Evolutionary conservation across 2,113 vertebrate genomes (phyloP), one percentile per base, ranked within the genome.

Genomic region (Piprites chloris): DNA sequence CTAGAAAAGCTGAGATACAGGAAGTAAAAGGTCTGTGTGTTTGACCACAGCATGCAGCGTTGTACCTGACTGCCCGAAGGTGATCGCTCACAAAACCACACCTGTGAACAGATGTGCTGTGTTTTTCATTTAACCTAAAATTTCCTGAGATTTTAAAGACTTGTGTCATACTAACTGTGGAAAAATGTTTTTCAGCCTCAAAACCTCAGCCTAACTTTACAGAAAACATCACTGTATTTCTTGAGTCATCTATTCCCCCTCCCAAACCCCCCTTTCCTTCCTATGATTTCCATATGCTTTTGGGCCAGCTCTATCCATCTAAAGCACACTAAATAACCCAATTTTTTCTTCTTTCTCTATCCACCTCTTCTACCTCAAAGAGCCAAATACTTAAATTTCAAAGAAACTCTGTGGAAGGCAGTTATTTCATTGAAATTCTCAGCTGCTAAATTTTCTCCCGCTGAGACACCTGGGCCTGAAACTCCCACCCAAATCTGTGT

Each of bases 131-230:
- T 62, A 58, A 67, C 5, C 33, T 8, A 35, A 2, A 19, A 33
- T 49, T 83, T 76, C 35, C 22, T 53, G 47, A 62, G 20, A 50
- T 26, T 80, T 84, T 74, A 39, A 30, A 84, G 27, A 62, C 12
- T 69, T 11, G 0, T 22, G 13, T 52, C 9, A 3, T 44, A 37
- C 67, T 92, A 72, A 41, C 7, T 55, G 15, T 9, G 12, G 17
- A 72, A 72, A 86, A 85, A 7, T 0, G 3, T 27, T 65, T 96
- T 96, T 83, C 76, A 87, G 46, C 53, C 49, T 86, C 62, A 75
- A 91, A 97, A 96, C 39, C 52, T 96, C 95, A 96, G 35, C 33
- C 37, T 76, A 20, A 63, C 21, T 58, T 87, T 63, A 39, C 5
- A 67, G 47, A 96, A 41, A 71, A 18, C 41, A 59, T 77, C 82